Percentiles rank a stretch among this genome's conserved stretches.
Evolutionary conservation across 2,113 vertebrate species (phyloP).

Genomic region (Gnathonemus echidnorhynchus): DNA sequence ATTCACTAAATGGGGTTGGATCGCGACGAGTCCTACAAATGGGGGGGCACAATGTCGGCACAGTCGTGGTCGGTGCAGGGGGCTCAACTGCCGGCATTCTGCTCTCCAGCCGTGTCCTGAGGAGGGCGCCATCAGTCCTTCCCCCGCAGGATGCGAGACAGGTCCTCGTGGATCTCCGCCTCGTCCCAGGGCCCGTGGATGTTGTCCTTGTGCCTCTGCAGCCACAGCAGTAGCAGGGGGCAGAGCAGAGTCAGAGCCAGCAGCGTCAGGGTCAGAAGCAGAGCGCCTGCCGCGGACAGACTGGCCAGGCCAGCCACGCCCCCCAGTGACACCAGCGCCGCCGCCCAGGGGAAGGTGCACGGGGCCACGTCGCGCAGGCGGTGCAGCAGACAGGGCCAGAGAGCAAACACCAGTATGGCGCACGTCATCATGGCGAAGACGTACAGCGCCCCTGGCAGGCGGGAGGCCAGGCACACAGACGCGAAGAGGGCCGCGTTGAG

Average conservation of each 20-base stretch:
- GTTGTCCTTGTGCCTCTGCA: slow-evolving; percentile 93
- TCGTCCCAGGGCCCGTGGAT: slow-evolving; percentile 97
- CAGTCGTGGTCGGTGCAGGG: neutral
- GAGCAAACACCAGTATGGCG: slow-evolving; percentile 86
- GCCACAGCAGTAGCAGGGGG: slow-evolving; percentile 75
- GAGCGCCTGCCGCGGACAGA: slow-evolving; percentile 63
- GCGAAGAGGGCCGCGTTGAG: slow-evolving; percentile 93
- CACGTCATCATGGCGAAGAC: slow-evolving; percentile 90
- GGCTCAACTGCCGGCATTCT: neutral
- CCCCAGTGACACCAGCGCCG: slow-evolving; percentile 63
- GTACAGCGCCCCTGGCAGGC: slow-evolving; percentile 79
- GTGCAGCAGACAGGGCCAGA: slow-evolving; percentile 91
- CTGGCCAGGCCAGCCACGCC: slow-evolving; percentile 67
- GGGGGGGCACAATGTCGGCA: neutral
- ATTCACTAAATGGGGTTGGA: neutral
- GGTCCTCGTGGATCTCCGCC: slow-evolving; percentile 91
- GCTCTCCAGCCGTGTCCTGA: neutral
- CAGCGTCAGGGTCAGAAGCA: slow-evolving; percentile 72
- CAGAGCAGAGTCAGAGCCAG: slow-evolving; percentile 73
- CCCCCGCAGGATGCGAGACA: slow-evolving; percentile 68
- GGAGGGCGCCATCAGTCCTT: neutral
- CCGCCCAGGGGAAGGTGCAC: slow-evolving; percentile 64
- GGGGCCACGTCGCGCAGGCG: slow-evolving; percentile 69
- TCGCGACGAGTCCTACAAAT: neutral
- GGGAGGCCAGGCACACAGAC: slow-evolving; percentile 87